Conservation (phyloP, 1,140 invertebrate species). For the Yoshiicerus persimilis region DNA sequence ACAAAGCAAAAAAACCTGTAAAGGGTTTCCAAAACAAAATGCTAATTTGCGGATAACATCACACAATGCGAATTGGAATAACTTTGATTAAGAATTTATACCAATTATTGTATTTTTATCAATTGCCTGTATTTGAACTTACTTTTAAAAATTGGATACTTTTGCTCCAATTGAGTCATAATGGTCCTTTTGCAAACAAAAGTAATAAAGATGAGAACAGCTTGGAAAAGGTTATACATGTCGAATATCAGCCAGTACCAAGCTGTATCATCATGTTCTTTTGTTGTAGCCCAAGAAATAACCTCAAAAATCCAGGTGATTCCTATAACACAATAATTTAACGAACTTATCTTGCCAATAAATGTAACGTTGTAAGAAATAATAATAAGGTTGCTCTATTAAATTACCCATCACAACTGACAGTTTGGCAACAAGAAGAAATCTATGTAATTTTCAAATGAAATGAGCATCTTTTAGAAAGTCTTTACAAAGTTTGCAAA, state of each 20-base stretch:
- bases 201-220: constrained; percentile 27
- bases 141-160: neutral
- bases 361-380: too few species aligned
- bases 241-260: constrained; percentile 24
- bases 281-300: neutral
- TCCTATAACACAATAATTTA: too few species aligned
- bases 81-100: too few species aligned
- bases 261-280: neutral
- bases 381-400: too few species aligned
- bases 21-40: too few species aligned
- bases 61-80: too few species aligned
- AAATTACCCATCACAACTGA: neutral
- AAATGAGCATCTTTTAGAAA: too few species aligned
- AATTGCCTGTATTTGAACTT: neutral
- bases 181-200: constrained; percentile 29
- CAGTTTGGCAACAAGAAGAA: neutral
- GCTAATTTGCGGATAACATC: too few species aligned
- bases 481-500: too few species aligned
- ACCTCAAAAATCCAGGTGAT: neutral
- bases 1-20: too few species aligned
- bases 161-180: constrained; percentile 25
- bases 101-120: too few species aligned
- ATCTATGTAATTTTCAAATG: neutral
- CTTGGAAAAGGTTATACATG: constrained; percentile 14
- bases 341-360: too few species aligned